Evolutionary conservation across 1,140 invertebrate species (phyloP), one percentile per base, ranked within the genome.

Genomic region (Sesamia nonagrioides): DNA sequence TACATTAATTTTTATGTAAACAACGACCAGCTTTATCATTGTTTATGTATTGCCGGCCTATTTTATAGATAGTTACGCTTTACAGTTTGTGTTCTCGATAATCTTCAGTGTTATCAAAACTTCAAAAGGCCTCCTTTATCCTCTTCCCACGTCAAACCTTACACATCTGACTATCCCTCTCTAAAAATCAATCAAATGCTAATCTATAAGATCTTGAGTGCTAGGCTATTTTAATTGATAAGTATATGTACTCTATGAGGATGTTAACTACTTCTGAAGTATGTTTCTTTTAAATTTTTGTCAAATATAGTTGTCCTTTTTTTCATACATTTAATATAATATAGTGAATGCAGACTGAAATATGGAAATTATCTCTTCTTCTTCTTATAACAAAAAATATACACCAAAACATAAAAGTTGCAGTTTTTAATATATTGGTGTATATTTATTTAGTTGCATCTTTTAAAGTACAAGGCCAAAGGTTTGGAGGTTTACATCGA

Each of bases 111-210:
- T 7, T n/a, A 21, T 50, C 17, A 48, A 69, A 48, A 27, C 13
- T 21, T 27, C 4, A 27, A 27, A 27, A 27, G 27, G 27, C 27
- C 3, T 48, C 27, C 3, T 48, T 13, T 69, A 42, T 48, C 66
- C 21, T 48, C 27, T 15, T 69, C 15, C 15, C 13, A 11, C 42
- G 8, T 37, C 17, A 11, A 21, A 42, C 17, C n/a, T 66, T 13
- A 6, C 60, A 54, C 13, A 66, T 27, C 17, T 45, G 17, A 5
- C 66, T 50, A 48, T 69, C 66, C 42, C 15, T 27, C 1, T 69
- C 66, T 69, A 69, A 48, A 69, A 69, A 69, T 69, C 66, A 50
- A 68, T 68, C 40, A n/a, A 33, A 45, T 5, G 15, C n/a, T n/a
- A 66, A 66, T 66, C 42, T 27, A 2, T 40, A 18, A 68, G 48